phyloP scores from a whole-genome alignment of 2,113 vertebrate species.

The Spermophilus dauricus region DNA sequence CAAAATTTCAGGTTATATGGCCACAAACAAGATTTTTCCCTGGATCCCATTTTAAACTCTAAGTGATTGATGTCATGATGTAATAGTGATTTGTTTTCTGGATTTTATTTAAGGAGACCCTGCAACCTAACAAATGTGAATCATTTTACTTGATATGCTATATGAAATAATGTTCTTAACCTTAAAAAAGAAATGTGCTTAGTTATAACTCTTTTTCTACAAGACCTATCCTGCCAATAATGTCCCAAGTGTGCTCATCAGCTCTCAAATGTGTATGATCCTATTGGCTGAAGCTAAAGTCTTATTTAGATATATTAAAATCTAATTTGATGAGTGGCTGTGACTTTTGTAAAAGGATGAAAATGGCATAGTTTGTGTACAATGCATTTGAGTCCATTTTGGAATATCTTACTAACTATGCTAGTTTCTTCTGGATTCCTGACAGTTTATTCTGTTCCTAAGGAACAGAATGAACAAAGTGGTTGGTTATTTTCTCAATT shows the following conservation, averaged over 20 bases:
- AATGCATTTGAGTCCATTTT: constrained; percentile 57
- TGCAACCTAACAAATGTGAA: constrained; percentile 12
- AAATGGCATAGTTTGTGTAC: constrained; percentile 51
- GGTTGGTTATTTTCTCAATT: not conserved
- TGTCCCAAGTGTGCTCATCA: constrained; percentile 40
- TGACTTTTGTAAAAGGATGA: constrained; percentile 68
- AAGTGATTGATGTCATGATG: not conserved
- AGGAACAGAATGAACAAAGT: not conserved
- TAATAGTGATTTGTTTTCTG: constrained; percentile 25
- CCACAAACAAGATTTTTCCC: not conserved
- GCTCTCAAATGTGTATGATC: constrained; percentile 42
- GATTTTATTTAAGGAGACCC: constrained; percentile 51
- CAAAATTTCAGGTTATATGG: not conserved
- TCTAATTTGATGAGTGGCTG: constrained; percentile 63
- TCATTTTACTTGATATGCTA: constrained; percentile 24
- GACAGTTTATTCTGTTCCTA: not conserved
- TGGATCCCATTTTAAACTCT: not conserved
- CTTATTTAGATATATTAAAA: constrained; percentile 66
- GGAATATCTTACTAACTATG: not conserved
- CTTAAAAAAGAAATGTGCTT: constrained; percentile 36
- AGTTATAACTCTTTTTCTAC: constrained; percentile 19
- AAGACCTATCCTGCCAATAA: constrained; percentile 20
- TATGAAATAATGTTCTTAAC: constrained; percentile 40
- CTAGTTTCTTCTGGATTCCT: not conserved
- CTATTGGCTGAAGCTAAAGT: constrained; percentile 20